A percentile compares a stretch with the other conserved stretches of the same genome.
Evolutionary conservation across 2,797 vertebrate genomes (phyloP).

Genomic region (Sebastes oblongus): DNA sequence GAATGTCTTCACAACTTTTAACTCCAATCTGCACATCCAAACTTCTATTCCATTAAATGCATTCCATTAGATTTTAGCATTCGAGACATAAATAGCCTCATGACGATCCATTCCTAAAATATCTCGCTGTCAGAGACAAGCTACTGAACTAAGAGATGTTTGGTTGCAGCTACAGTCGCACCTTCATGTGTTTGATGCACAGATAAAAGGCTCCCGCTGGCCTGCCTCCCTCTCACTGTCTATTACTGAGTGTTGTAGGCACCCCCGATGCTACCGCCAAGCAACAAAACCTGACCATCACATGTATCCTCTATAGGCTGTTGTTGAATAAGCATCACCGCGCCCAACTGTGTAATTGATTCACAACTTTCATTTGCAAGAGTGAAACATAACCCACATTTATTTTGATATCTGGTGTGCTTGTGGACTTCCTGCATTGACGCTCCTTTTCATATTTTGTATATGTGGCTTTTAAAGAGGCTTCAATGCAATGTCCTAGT

Average conservation of each 20-base stretch:
- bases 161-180: slow-evolving; percentile 1
- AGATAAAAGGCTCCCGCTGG: slow-evolving; percentile 34
- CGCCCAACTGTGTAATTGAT: slow-evolving; percentile 47
- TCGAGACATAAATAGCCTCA: slow-evolving; percentile 16
- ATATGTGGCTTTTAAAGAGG: slow-evolving; percentile 70
- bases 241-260: slow-evolving; percentile 6
- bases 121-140: neutral
- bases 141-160: slow-evolving; percentile 1
- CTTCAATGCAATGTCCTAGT: slow-evolving; percentile 67
- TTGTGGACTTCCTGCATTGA: slow-evolving; percentile 57
- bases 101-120: slow-evolving; percentile 38
- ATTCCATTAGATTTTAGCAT: slow-evolving; percentile 75
- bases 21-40: slow-evolving; percentile 66
- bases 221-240: slow-evolving; percentile 30
- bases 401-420: slow-evolving; percentile 65
- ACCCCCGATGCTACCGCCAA: slow-evolving; percentile 11
- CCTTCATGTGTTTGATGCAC: slow-evolving; percentile 11
- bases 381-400: slow-evolving; percentile 59
- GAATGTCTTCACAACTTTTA: slow-evolving; percentile 31
- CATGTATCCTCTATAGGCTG: slow-evolving; percentile 3
- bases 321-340: slow-evolving; percentile 14
- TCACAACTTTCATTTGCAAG: slow-evolving; percentile 35
- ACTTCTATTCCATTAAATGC: slow-evolving; percentile 74
- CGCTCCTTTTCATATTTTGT: slow-evolving; percentile 55
- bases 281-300: slow-evolving; percentile 21